Base-by-base conservation (phyloP, 2,888 invertebrate genomes). In the Drosophila birchii region DNA sequence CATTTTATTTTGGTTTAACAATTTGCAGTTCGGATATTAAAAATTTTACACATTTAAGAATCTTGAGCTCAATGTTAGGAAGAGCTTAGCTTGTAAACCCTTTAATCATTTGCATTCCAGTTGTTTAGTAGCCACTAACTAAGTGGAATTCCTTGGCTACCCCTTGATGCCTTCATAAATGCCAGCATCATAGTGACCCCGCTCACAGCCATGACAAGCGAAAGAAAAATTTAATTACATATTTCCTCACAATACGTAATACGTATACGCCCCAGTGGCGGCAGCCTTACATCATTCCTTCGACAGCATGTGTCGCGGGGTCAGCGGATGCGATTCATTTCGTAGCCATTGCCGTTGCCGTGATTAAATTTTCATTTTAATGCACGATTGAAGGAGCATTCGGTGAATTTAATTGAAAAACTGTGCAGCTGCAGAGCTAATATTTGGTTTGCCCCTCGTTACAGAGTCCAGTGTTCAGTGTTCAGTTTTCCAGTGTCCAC, bases 281-380 rank as follows among this genome's bases (percentile, higher is more conserved):
- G 20, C 47, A 38, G 29, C 41, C 59, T 55, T 39, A 32, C 59
- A 59, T 32, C 55, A 29, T 38, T 53, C 72, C 56, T 26, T 38
- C 43, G 18, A 29, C 23, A 45, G 32, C 70, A 71, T 68, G 59
- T 69, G 69, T 45, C 58, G 64, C n/a, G 66, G 73, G 71, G 45
- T 69, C 81, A 60, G 26, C 76, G 69, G 61, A 67, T 64, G 66
- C 57, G 62, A 78, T 76, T 78, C 79, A 67, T 63, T 68, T 57
- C 60, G 56, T 41, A 58, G 45, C 55, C 53, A 47, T 32, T 39
- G 45, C 56, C 57, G 67, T 58, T 76, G 71, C 67, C 75, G 76
- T 82, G 88, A 86, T 88, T 86, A 88, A 88, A 86, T 86, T 86
- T 86, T 86, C 78, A 88, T 88, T 86, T 85, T 82, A 86, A 84